Evolutionary conservation across 2,113 vertebrate species (phyloP).

Genomic region (Catharus fuscescens): DNA sequence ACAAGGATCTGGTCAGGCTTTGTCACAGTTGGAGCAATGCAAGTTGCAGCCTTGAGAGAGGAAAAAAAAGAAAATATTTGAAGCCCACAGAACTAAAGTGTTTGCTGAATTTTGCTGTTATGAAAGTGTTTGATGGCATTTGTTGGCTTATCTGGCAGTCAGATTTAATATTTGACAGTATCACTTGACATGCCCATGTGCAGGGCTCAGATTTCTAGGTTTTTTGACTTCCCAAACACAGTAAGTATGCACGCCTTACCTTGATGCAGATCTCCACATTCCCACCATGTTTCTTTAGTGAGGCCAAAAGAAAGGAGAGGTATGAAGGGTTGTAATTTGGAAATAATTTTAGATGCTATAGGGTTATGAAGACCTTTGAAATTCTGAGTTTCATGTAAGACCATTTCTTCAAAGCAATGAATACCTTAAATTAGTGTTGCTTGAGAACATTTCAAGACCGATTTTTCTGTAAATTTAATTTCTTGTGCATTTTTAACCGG

Average conservation of each 20-base stretch:
- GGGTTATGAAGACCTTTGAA: not conserved
- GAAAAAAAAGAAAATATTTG: not conserved
- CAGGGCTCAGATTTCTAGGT: not conserved
- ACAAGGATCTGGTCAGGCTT: not conserved
- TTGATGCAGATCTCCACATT: not conserved
- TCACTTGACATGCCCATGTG: not conserved
- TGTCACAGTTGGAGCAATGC: not conserved
- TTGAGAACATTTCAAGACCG: not conserved
- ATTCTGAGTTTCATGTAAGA: not conserved
- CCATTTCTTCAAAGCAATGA: not conserved
- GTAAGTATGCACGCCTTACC: not conserved
- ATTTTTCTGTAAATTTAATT: slow-evolving; percentile 54
- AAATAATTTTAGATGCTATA: not conserved
- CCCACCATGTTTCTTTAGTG: not conserved
- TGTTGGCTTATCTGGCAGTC: not conserved
- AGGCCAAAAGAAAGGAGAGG: not conserved
- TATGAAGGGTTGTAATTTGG: not conserved
- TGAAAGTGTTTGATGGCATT: not conserved
- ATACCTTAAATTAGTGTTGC: slow-evolving; percentile 27
- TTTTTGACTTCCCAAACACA: not conserved
- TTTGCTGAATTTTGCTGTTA: not conserved
- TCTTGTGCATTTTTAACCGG: not conserved
- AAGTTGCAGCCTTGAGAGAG: not conserved
- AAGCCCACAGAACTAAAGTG: not conserved
- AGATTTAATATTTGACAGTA: not conserved